Evolutionary conservation across 2,888 invertebrate species (phyloP), one percentile per base, ranked within the genome.

Genomic region (Lasioglossum malachurum): DNA sequence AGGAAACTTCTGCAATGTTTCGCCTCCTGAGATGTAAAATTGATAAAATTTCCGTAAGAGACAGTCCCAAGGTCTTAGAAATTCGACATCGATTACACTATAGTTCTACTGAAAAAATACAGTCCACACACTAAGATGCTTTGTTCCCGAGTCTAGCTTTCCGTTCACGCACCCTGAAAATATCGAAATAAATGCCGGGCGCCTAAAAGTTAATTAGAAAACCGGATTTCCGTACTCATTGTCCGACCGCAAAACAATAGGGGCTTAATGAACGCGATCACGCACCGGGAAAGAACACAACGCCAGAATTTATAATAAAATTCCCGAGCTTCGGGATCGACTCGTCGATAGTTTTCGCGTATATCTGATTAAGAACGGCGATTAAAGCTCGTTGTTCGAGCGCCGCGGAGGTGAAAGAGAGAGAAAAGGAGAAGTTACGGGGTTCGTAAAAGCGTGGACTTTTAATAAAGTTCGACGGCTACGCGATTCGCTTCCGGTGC

Each of bases 401-500:
- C 71, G 35, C 71, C 8, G 10, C 31, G 23, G 23, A 2, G 23
- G 67, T 5, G 38, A n/a, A 38, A 10, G 23, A 19, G 38, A 38
- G 69, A 23, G 19, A 38, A 23, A 69, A 38, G 41, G 83, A 76
- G 80, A 75, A 76, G 71, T 53, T 69, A 75, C 80, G 84, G 31
- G 64, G 69, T 27, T 86, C 84, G 88, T 83, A 79, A 90, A 88
- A 87, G 80, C 83, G 82, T 81, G 74, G 82, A 89, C 89, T 83
- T 89, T 89, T 88, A 90, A 90, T 90, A 90, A 90, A 88, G 87
- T 86, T 84, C 80, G 83, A n/a, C 75, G 83, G 60, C 67, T 60
- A 75, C 78, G 74, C 67, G 76, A 69, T 71, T 67, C 78, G 83
- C 74, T 77, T 82, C 71, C 73, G 67, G 41, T 41, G 44, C 14